Base-by-base conservation (phyloP, 2,888 invertebrate genomes). In the Hydropsyche betteni region DNA sequence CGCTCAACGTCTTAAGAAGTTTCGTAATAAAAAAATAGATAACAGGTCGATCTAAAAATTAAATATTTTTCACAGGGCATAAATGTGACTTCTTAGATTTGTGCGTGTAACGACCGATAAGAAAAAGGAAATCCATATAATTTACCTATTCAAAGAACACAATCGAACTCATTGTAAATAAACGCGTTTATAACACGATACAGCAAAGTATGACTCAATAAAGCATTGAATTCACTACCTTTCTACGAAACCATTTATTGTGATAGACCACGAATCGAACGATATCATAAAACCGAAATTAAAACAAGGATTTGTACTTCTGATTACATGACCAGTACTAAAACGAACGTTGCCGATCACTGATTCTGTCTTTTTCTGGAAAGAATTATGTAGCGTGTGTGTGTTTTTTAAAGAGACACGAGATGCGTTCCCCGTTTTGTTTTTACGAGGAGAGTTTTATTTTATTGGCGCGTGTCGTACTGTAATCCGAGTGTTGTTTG, bases 331-430 rank as follows among this genome's bases (percentile, higher is more conserved):
- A 51, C 51, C 51, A n/a, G n/a, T 51, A 51, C 8, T 2, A 24
- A 24, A 2, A 24, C 24, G 51, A 53, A 5, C 5, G 53, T 53
- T 53, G 53, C 7, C n/a, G n/a, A 53, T 53, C 10, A 1, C 53
- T 58, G 58, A 16, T 1, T n/a, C n/a, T 14, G 14, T 58, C 58
- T 14, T 4, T 44, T 58, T 58, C 24, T 58, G 34, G 36, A 33
- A 34, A 36, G 64, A 64, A 64, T 64, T 36, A 33, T 24, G 24
- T 24, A 24, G 24, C n/a, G n/a, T 24, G 24, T 24, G 14, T 64
- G 36, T 36, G 36, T 64, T 64, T 64, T 64, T 64, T 64, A 64
- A 64, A 36, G 64, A 36, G 64, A 64, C 34, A 64, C 64, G 34
- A 64, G 64, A 64, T 64, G 36, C 34, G 64, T 64, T 24, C 34